phyloP scores from a whole-genome alignment of 2,797 vertebrate genomes.

The Danio albolineatus region DNA sequence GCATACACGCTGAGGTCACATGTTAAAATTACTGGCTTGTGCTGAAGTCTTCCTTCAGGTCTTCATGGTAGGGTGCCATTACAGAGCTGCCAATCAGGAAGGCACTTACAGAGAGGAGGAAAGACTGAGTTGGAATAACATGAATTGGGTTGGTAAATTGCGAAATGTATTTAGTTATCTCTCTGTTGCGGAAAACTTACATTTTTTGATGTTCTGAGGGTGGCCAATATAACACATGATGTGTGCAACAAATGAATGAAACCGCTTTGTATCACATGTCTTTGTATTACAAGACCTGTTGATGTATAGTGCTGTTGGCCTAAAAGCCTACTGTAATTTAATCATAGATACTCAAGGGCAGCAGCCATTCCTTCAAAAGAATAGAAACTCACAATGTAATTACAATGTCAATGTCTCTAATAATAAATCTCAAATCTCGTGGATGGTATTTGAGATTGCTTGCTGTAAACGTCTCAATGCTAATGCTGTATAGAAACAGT shows the following conservation, averaged over 20 bases:
- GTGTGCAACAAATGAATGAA: neutral
- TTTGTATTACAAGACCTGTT: neutral
- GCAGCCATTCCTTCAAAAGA: neutral
- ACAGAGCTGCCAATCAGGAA: constrained; percentile 3
- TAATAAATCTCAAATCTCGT: neutral
- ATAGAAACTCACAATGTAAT: neutral
- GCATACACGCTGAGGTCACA: neutral
- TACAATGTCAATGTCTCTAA: neutral
- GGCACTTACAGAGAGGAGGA: neutral
- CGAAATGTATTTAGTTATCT: neutral
- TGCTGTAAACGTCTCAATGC: neutral
- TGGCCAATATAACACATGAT: neutral
- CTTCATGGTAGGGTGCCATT: neutral
- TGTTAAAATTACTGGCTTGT: constrained; percentile 30
- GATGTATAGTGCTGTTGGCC: neutral
- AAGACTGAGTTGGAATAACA: constrained; percentile 10
- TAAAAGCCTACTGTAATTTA: neutral
- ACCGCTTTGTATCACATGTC: neutral
- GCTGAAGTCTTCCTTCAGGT: constrained; percentile 7
- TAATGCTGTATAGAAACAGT: neutral
- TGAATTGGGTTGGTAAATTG: constrained; percentile 15
- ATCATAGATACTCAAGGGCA: neutral
- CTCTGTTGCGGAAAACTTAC: too few relatives aligned
- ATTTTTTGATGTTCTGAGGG: neutral
- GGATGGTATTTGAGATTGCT: neutral